Evolutionary conservation across 2,113 vertebrate genomes (phyloP).

Genomic region (Vimba vimba): DNA sequence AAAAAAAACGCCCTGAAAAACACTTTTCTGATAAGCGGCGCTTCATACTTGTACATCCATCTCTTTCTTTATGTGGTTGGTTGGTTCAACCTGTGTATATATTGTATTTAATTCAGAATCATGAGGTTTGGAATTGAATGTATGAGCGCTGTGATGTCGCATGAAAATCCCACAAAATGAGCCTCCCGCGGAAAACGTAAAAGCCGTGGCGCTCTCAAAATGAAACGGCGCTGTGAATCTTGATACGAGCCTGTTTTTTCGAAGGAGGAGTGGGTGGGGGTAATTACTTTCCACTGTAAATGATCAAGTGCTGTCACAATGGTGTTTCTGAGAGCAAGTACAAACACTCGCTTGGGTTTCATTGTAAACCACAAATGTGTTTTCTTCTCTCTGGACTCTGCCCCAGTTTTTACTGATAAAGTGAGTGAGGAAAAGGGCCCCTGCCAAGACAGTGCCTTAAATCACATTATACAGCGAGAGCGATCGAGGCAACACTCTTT

Average conservation of each 20-base stretch:
- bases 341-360: conserved; percentile 44
- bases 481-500: conserved; percentile 3
- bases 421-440: conserved; percentile 28
- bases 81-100: conserved; percentile 33
- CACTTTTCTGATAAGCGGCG: neutral
- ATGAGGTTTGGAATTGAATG: conserved; percentile 26
- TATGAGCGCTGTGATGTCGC: neutral
- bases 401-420: conserved; percentile 37
- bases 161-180: neutral
- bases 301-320: conserved; percentile 35
- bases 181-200: neutral
- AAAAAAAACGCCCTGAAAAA: conserved; percentile 3
- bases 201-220: neutral
- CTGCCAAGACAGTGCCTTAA: conserved; percentile 31
- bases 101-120: conserved; percentile 33
- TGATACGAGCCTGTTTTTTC: neutral
- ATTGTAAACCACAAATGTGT: conserved; percentile 15
- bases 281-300: conserved; percentile 31
- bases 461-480: conserved; percentile 35
- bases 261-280: conserved; percentile 7
- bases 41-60: conserved; percentile 12
- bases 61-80: conserved; percentile 5
- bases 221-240: neutral
- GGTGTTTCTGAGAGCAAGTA: conserved; percentile 15
- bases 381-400: conserved; percentile 43